phyloP scores from a whole-genome alignment of 2,888 invertebrate species.

The Lasioglossum figueresi region DNA sequence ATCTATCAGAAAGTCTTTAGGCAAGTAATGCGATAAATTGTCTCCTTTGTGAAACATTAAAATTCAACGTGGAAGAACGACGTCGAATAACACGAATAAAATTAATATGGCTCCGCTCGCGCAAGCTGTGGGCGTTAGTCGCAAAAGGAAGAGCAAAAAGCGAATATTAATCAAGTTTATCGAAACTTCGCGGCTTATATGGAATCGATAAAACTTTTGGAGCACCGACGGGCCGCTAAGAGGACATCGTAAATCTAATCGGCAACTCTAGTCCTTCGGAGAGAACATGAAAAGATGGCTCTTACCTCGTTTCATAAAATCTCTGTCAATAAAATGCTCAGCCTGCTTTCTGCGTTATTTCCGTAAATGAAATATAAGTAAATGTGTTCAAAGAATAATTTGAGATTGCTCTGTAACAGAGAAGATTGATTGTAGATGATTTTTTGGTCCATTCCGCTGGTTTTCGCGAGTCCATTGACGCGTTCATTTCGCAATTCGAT shows the following conservation, averaged over 20 bases:
- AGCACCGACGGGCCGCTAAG: background rate
- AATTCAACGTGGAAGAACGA: background rate
- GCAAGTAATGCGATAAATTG: background rate
- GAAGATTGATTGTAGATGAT: background rate
- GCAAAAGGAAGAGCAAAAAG: background rate
- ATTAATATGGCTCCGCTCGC: background rate
- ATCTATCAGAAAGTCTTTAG: background rate
- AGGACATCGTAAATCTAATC: slow-evolving; percentile 5
- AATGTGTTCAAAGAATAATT: background rate
- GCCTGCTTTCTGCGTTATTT: background rate
- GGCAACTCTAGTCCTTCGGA: background rate
- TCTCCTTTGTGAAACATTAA: background rate
- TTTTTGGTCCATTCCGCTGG: background rate
- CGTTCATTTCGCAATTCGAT: background rate
- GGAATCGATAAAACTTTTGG: background rate
- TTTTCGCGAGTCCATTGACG: background rate
- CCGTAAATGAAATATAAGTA: background rate
- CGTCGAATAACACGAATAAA: background rate
- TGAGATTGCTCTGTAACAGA: background rate
- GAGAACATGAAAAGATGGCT: no score
- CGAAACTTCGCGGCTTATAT: background rate
- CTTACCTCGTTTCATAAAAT: background rate
- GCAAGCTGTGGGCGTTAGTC: background rate
- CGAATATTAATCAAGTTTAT: slow-evolving; percentile 5
- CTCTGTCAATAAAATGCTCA: background rate